Evolutionary conservation across 2,797 vertebrate genomes (phyloP), one percentile per base, ranked within the genome.

Genomic region (Falco cherrug): DNA sequence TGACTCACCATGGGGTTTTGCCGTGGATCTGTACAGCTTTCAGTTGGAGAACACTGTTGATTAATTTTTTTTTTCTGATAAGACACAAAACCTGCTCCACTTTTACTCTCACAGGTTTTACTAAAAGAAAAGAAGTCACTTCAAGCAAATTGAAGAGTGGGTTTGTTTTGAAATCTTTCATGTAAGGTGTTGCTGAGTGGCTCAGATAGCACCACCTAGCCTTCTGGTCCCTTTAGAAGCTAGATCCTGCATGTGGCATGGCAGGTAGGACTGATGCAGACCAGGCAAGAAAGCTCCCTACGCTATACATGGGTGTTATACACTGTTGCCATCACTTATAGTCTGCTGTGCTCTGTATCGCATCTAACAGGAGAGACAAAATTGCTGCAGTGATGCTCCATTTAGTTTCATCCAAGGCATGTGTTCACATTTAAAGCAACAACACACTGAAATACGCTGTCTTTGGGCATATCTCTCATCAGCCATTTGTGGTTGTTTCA

Each of bases 371-470:
- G 5, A 83, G 15, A 53, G 28, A 68, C 3, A 79, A 31, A 53
- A 73, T 2, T 48, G 18, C 47, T 45, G 31, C 41, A 51, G 35
- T 2, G 4, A 41, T 0, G 0, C 18, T 67, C 8, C 9, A 8
- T 13, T 45, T 25, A 31, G 21, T 13, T 79, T 61, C 25, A 22
- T n/a, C 43, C 31, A n/a, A 48, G 24, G n/a, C 43, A 54, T 25
- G 17, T 54, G 56, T 71, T 67, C 48, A 59, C 15, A 26, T 21
- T 24, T 39, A 20, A 70, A 56, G 22, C 9, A 57, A 9, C 31
- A 76, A 0, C 10, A 20, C 11, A 5, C 29, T 16, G 45, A 59
- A 89, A 22, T 33, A 21, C 0, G 0, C 5, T 48, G 16, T 65
- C 47, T 63, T 59, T 43, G 48, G 54, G 16, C 37, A 53, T 31